A percentile compares a stretch with the other conserved stretches of the same genome.
Evolutionary conservation across 2,888 invertebrate species (phyloP).

Genomic region (Sesia apiformis): DNA sequence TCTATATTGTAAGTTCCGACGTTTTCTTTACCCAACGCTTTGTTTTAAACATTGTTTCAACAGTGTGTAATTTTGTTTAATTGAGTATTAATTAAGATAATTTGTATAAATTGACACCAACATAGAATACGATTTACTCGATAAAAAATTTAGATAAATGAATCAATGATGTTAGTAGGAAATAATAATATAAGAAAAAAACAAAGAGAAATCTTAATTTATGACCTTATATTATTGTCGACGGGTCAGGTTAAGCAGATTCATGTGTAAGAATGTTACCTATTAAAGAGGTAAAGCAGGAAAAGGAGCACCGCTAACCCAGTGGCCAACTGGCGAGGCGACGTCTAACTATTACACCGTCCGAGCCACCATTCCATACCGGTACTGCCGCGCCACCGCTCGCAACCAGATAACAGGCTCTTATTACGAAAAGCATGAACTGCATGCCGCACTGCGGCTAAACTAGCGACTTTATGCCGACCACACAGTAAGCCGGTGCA

Average conservation of each 20-base stretch:
- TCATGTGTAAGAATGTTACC: conserved; percentile 26
- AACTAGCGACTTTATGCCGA: conserved; percentile 10
- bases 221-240: not conserved
- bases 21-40: too few species aligned
- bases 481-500: conserved; percentile 5
- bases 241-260: not conserved
- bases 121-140: too few species aligned
- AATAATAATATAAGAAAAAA: too few species aligned
- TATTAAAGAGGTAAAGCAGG: conserved; percentile 61
- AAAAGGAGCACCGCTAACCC: conserved; percentile 71
- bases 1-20: too few species aligned
- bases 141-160: too few species aligned
- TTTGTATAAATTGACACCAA: too few species aligned
- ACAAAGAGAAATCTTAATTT: too few species aligned
- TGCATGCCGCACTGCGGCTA: conserved; percentile 22
- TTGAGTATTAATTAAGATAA: too few species aligned
- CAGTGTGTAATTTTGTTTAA: too few species aligned
- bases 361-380: conserved; percentile 59
- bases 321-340: conserved; percentile 69
- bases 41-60: too few species aligned
- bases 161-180: too few species aligned
- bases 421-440: conserved; percentile 32
- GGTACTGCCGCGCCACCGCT: conserved; percentile 49
- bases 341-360: conserved; percentile 53
- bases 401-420: conserved; percentile 35